A percentile compares a stretch with the other conserved stretches of the same genome.
Conservation (phyloP, 2,888 invertebrate genomes). For the Drosophila ochracea region DNA sequence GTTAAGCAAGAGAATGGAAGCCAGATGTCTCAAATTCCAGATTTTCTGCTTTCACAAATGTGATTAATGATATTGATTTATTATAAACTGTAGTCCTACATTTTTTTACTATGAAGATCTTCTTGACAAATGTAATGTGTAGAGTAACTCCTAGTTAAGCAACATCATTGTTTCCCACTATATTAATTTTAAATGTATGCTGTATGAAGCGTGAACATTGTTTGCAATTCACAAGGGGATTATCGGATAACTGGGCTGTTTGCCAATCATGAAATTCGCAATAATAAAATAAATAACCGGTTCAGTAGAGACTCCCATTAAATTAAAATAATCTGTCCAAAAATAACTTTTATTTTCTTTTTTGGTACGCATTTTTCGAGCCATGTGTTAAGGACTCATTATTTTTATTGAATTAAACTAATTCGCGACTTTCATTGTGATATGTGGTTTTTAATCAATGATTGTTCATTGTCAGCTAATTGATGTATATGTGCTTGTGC, state of each 20-base stretch:
- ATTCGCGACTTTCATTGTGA: neutral
- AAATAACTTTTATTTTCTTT: neutral
- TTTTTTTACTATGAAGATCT: neutral
- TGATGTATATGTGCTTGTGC: neutral
- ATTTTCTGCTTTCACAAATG: neutral
- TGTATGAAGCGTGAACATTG: conserved; percentile 17
- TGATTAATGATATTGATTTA: neutral
- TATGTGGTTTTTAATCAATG: neutral
- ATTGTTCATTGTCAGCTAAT: neutral
- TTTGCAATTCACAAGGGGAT: conserved; percentile 52
- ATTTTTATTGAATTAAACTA: neutral
- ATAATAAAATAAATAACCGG: conserved; percentile 51
- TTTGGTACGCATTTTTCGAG: neutral
- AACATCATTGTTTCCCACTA: conserved; percentile 36
- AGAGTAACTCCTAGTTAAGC: conserved; percentile 15
- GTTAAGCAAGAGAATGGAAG: neutral
- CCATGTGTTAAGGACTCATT: neutral
- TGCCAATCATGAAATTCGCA: conserved; percentile 47
- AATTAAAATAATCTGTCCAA: conserved; percentile 4
- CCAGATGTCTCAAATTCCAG: neutral
- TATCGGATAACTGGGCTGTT: conserved; percentile 33
- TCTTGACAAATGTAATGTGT: neutral
- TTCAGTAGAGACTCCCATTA: conserved; percentile 14
- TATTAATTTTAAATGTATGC: conserved; percentile 33
- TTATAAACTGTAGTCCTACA: neutral